phyloP scores from a whole-genome alignment of 1,140 invertebrate species.

The Cheumatopsyche charites region DNA sequence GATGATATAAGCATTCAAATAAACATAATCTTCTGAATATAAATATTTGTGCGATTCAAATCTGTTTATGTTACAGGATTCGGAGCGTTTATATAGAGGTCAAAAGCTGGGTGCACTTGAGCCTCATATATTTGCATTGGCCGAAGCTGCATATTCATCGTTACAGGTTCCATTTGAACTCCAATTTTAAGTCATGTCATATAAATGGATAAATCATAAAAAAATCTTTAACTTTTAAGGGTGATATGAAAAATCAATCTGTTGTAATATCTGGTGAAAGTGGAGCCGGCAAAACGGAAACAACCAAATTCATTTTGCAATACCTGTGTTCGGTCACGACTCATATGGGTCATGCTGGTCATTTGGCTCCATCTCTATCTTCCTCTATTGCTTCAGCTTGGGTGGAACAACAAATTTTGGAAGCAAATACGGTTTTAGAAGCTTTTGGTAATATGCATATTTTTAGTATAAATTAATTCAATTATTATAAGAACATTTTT shows the following conservation, averaged over 20 bases:
- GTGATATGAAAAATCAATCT: constrained; percentile 72
- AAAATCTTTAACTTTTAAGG: constrained; percentile 50
- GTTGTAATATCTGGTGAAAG: constrained; percentile 98
- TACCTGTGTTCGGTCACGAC: constrained; percentile 86
- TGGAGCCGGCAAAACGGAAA: constrained; percentile 97
- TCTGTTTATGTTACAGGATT: constrained; percentile 67
- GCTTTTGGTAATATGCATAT: constrained; percentile 75
- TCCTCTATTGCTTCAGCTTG: constrained; percentile 89
- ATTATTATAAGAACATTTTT: background rate
- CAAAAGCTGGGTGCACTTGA: constrained; percentile 81
- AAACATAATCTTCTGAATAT: too few species aligned
- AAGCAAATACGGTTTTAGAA: constrained; percentile 92
- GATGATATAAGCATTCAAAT: too few species aligned
- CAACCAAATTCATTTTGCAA: constrained; percentile 93
- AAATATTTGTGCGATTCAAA: too few species aligned
- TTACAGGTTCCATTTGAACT: constrained; percentile 62
- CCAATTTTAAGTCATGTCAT: constrained; percentile 12
- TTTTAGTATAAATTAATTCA: background rate
- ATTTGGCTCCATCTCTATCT: constrained; percentile 52
- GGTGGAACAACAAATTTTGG: constrained; percentile 93
- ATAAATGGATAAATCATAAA: background rate
- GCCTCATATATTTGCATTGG: constrained; percentile 89
- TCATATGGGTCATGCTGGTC: constrained; percentile 49
- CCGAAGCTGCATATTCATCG: constrained; percentile 84
- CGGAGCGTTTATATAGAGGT: constrained; percentile 80